Base-by-base conservation (phyloP, 2,888 invertebrate genomes). In the Heliconius aoede region DNA sequence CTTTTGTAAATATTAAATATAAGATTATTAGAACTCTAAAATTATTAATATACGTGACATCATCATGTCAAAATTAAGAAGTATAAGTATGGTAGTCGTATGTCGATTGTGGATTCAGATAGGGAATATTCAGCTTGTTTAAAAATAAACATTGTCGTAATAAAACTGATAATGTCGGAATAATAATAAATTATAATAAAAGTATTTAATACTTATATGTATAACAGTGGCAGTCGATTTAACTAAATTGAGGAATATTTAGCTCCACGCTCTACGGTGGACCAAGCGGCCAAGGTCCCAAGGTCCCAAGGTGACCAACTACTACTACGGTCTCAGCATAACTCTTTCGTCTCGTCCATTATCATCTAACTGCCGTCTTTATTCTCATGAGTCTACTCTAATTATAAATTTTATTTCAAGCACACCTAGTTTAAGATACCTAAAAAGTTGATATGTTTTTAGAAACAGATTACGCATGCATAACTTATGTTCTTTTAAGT, bases 221-320 rank as follows among this genome's bases (percentile, higher is more conserved):
- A 4, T 18, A 81, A 82, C 81, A 83, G 82, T 83, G 84, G 82
- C 85, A 83, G 86, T 86, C 84, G 85, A 86, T 77, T 80, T 79
- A 76, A 78, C 15, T 71, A 69, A 76, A 76, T 78, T 79, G 76
- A 40, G 40, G 40, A 40, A 15, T 8, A 4, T 40, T 40, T 40
- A 40, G 40, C 40, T 13, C 40, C 40, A 40, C 4, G 15, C 40
- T 40, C 15, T 15, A 32, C 32, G 8, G 8, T 15, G 40, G 40
- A 4, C 15, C 40, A 40, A 4, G 13, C 15, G 40, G n/a, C n/a
- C n/a, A n/a, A n/a, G n/a, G n/a, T n/a, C n/a, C n/a, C n/a, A n/a
- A n/a, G n/a, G n/a, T n/a, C n/a, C n/a, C n/a, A n/a, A n/a, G n/a
- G n/a, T n/a, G n/a, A n/a, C n/a, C n/a, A n/a, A n/a, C n/a, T n/a